Conservation (phyloP, 1,140 invertebrate genomes). For the Macrostomum lignano region DNA sequence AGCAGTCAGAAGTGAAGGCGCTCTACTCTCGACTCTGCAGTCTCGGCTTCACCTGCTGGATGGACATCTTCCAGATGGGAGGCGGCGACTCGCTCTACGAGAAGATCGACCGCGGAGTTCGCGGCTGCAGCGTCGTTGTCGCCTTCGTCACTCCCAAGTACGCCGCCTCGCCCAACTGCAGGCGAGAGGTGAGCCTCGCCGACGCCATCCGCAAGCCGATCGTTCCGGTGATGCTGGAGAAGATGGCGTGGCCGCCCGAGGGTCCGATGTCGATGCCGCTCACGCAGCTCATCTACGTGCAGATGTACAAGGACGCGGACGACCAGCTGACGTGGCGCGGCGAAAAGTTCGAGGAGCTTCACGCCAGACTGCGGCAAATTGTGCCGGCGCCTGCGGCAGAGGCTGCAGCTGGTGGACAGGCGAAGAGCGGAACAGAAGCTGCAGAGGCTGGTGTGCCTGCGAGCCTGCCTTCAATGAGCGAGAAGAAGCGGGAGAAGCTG, state of each 20-base stretch:
- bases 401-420: too few relatives aligned
- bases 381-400: too few relatives aligned
- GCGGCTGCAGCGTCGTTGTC: constrained; percentile 14
- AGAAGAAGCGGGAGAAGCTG: too few relatives aligned
- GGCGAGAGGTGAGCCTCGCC: constrained; percentile 15
- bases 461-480: too few relatives aligned
- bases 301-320: constrained; percentile 9
- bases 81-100: constrained; percentile 22
- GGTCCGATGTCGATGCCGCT: constrained; percentile 20
- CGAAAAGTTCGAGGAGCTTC: not conserved
- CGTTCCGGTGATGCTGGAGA: constrained; percentile 16
- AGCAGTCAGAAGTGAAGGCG: constrained; percentile 15
- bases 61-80: constrained; percentile 24
- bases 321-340: not conserved
- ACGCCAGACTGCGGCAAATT: not conserved
- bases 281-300: constrained; percentile 15
- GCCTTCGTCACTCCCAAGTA: constrained; percentile 19
- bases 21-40: constrained; percentile 12
- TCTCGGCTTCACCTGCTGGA: constrained; percentile 15
- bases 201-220: constrained; percentile 19
- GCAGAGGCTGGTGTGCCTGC: too few relatives aligned
- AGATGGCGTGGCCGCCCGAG: constrained; percentile 15
- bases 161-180: constrained; percentile 16
- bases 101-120: constrained; percentile 19
- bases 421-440: too few relatives aligned